Conservation (phyloP, 2,113 vertebrate genomes). For the Megaptera novaeangliae region DNA sequence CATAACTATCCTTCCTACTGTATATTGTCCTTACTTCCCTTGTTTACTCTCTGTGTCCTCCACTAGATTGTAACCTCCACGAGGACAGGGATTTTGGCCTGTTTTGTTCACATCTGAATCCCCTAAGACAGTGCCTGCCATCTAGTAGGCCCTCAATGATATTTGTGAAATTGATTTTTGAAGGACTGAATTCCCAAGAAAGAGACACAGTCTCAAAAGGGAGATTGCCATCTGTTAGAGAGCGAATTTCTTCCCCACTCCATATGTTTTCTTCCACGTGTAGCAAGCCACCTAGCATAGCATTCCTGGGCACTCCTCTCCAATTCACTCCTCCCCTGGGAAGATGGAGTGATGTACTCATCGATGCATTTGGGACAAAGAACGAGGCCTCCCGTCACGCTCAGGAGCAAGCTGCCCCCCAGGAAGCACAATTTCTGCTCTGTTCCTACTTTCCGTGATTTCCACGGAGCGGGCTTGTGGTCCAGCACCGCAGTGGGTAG, state of each 20-base stretch:
- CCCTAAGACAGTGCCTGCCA: background rate
- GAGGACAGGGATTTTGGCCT: background rate
- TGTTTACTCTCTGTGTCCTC: background rate
- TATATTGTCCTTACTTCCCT: background rate
- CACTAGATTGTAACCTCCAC: background rate
- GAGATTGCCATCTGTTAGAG: background rate
- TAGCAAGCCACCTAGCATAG: background rate
- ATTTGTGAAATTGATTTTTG: background rate
- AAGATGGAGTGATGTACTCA: background rate
- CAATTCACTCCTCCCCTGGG: background rate
- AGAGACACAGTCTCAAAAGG: background rate
- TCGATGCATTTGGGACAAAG: background rate
- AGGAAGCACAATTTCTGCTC: background rate
- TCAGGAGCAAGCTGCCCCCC: background rate
- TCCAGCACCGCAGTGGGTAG: background rate
- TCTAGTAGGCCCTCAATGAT: background rate
- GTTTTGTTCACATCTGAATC: background rate
- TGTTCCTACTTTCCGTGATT: background rate
- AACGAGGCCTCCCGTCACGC: background rate
- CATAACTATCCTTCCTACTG: background rate
- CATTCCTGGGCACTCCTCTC: background rate
- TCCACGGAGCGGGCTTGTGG: background rate
- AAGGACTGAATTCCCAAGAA: background rate
- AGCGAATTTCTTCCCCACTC: background rate
- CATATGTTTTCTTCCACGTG: background rate